Evolutionary conservation across 1,140 invertebrate genomes (phyloP), one percentile per base, ranked within the genome.

Genomic region (Forficula auricularia): DNA sequence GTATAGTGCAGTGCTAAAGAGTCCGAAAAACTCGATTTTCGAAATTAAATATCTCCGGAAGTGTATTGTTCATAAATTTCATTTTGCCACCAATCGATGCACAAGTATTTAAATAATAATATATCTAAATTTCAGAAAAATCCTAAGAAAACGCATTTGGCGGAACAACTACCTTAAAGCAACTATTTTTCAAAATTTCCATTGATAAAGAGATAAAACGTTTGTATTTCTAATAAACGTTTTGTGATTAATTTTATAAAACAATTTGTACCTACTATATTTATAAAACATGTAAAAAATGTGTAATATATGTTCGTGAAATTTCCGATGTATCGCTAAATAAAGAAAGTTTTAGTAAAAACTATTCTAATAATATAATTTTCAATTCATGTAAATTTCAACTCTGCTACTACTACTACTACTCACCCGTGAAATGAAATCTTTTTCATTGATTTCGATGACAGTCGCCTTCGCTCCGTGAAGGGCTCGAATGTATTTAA

Each of bases 391-490:
- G 4, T 41, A 10, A 40, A 39, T 18, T 19, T 42, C 30, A 45
- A 31, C 30, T 40, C n/a, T n/a, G n/a, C n/a, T n/a, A n/a, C n/a
- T n/a, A n/a, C n/a, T n/a, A n/a, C n/a, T n/a, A n/a, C n/a, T 33
- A 48, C 50, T 59, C 64, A 83, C 83, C 67, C 76, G 77, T 51
- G 95, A 89, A 3, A 81, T 66, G 1, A 98, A 68, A 59, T 97
- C 91, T 51, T 86, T 79, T 57, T 97, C 94, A 16, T 79, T 76
- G 39, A 98, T 77, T 66, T 95, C 85, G 22, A 97, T 75, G 1
- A 85, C 67, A 14, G 62, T 68, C 15, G 75, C 67, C 22, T 81
- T 73, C 1, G 75, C 70, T 3, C 78, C 79, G 49, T 79, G 79
- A n/a, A 82, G 67, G 43, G 82, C 83, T 43, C 83, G 70, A 57